These are phyloP conservation scores for Scaptomyza caliginosa DNA, from an alignment of 2,888 invertebrate genomes.

Conservation along the genomic window DNA sequence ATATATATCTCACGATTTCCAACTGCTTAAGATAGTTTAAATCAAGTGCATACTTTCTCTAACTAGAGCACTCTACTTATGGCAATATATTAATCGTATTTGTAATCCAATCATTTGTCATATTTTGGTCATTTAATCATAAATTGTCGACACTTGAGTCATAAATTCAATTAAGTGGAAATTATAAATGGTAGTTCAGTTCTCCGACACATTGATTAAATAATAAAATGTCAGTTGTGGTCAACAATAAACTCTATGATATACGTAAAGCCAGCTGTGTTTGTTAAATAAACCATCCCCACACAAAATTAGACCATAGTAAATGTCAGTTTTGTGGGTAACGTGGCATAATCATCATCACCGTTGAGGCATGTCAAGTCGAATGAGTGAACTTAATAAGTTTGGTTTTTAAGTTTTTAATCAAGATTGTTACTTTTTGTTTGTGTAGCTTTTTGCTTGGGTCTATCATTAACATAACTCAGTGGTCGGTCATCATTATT, in stretches of 20 bases:
- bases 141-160: slow-evolving; percentile 53
- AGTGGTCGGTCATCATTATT: slow-evolving; percentile 62
- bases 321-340: slow-evolving; percentile 15
- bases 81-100: slow-evolving; percentile 1
- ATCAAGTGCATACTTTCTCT: not conserved
- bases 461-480: slow-evolving; percentile 57
- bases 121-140: slow-evolving; percentile 53
- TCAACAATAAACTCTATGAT: not conserved
- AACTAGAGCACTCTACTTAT: not conserved
- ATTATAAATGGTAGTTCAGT: slow-evolving; percentile 44
- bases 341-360: slow-evolving; percentile 11
- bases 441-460: not conserved
- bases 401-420: slow-evolving; percentile 58
- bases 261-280: slow-evolving; percentile 18
- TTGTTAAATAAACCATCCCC: slow-evolving; percentile 16
- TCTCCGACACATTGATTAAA: slow-evolving; percentile 54
- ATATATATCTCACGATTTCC: too few species aligned
- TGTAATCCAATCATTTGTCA: slow-evolving; percentile 49
- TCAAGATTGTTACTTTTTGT: slow-evolving; percentile 43
- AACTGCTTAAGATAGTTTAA: not conserved
- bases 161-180: slow-evolving; percentile 62
- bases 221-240: slow-evolving; percentile 59
- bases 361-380: slow-evolving; percentile 10
- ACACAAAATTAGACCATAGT: slow-evolving; percentile 1
- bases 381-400: slow-evolving; percentile 40